Conservation (phyloP, 2,888 invertebrate species). For the Andricus curvator region DNA sequence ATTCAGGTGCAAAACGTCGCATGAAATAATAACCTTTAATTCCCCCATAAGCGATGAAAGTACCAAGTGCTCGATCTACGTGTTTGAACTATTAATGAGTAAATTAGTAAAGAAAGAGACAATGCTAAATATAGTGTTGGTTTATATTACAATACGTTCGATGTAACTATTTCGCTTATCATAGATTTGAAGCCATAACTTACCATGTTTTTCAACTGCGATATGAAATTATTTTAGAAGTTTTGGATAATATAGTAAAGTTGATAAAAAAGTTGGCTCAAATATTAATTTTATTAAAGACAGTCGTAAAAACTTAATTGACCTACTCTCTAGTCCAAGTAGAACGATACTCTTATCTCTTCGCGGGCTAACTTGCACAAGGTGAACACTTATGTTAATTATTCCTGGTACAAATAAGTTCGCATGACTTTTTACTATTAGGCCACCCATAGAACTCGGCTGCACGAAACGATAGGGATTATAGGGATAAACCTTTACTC, state of each 20-base stretch:
- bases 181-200: not conserved
- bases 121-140: not conserved
- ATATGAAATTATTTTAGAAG: not conserved
- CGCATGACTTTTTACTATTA: constrained; percentile 68
- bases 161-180: not conserved
- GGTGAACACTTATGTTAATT: constrained; percentile 69
- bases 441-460: constrained; percentile 52
- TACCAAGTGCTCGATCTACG: constrained; percentile 43
- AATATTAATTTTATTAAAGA: constrained; percentile 51
- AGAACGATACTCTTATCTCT: constrained; percentile 11
- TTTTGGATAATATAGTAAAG: not conserved
- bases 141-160: not conserved
- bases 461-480: constrained; percentile 58
- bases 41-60: constrained; percentile 39
- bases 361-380: constrained; percentile 1
- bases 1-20: constrained; percentile 41
- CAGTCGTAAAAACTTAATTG: constrained; percentile 46
- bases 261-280: not conserved
- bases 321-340: constrained; percentile 46
- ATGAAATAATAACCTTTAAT: constrained; percentile 45
- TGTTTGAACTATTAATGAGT: constrained; percentile 30
- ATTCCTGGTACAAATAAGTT: constrained; percentile 67
- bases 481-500: constrained; percentile 39
- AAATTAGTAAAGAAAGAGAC: not conserved
- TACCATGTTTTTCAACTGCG: not conserved